Evolutionary conservation across 2,113 vertebrate genomes (phyloP).

Genomic region (Larimichthys polyactis): DNA sequence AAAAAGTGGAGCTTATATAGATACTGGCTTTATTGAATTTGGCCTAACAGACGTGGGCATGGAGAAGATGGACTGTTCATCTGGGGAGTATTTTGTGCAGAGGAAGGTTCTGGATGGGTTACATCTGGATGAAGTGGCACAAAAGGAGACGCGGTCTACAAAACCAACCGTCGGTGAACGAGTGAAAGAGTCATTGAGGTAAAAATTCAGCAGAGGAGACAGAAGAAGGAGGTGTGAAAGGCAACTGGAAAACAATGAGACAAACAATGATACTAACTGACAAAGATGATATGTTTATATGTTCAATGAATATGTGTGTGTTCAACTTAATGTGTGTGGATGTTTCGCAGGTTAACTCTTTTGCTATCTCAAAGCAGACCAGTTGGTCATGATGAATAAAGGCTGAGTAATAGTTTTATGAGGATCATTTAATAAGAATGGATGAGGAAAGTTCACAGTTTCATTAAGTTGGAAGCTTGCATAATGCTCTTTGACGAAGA

Average conservation of each 20-base stretch:
- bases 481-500: not conserved
- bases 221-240: slow-evolving; percentile 23
- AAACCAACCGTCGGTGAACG: slow-evolving; percentile 56
- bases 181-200: slow-evolving; percentile 66
- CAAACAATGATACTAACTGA: not conserved
- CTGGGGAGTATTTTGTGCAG: slow-evolving; percentile 62
- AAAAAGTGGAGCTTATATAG: not conserved
- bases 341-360: not conserved
- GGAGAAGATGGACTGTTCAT: slow-evolving; percentile 15
- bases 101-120: slow-evolving; percentile 84
- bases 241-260: not conserved
- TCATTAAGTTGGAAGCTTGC: not conserved
- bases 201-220: not conserved
- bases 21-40: not conserved
- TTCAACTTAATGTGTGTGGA: not conserved
- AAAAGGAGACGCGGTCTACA: slow-evolving; percentile 58
- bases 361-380: not conserved
- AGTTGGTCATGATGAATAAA: not conserved
- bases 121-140: slow-evolving; percentile 85
- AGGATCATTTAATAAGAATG: not conserved
- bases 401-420: not conserved
- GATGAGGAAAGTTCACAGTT: slow-evolving; percentile 28
- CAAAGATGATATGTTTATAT: not conserved
- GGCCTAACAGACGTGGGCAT: slow-evolving; percentile 23
- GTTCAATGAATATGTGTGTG: not conserved